phyloP scores from a whole-genome alignment of 2,888 invertebrate species.

The Ametastegia equiseti region DNA sequence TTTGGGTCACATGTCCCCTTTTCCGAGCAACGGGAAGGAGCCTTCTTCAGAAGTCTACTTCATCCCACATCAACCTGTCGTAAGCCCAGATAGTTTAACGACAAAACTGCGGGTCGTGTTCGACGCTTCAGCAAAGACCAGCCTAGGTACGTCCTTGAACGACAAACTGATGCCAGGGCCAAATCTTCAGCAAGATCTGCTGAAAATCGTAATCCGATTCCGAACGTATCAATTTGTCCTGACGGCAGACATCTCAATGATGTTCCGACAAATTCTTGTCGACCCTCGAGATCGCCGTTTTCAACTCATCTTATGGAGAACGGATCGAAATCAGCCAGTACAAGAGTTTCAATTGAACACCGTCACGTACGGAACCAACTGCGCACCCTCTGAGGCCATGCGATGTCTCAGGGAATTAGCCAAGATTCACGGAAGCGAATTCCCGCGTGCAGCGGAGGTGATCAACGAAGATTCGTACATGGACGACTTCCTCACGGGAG shows the following conservation, averaged over 20 bases:
- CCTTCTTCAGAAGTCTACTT: too few relatives aligned
- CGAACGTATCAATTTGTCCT: constrained; percentile 50
- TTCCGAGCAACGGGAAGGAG: too few relatives aligned
- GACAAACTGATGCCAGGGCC: too few relatives aligned
- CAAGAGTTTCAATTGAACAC: constrained; percentile 46
- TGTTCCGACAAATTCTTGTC: constrained; percentile 53
- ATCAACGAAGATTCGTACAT: constrained; percentile 50
- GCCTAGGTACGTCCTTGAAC: too few relatives aligned
- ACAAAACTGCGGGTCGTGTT: too few relatives aligned
- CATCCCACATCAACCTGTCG: too few relatives aligned
- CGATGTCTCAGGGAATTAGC: constrained; percentile 45
- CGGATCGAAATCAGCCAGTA: constrained; percentile 15
- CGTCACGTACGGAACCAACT: constrained; percentile 49
- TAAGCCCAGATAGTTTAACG: too few relatives aligned
- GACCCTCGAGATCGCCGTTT: constrained; percentile 48
- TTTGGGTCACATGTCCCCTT: constrained; percentile 50
- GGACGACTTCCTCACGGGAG: constrained; percentile 51
- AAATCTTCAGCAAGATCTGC: too few relatives aligned
- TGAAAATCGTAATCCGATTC: too few relatives aligned
- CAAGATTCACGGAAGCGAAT: neutral
- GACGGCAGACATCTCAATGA: constrained; percentile 54
- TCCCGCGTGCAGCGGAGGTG: constrained; percentile 33
- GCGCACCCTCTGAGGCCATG: constrained; percentile 50
- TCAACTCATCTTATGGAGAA: constrained; percentile 50
- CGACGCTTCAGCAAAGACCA: too few relatives aligned